Evolutionary conservation across 2,888 invertebrate genomes (phyloP), one percentile per base, ranked within the genome.

Genomic region (Taenaris catops): DNA sequence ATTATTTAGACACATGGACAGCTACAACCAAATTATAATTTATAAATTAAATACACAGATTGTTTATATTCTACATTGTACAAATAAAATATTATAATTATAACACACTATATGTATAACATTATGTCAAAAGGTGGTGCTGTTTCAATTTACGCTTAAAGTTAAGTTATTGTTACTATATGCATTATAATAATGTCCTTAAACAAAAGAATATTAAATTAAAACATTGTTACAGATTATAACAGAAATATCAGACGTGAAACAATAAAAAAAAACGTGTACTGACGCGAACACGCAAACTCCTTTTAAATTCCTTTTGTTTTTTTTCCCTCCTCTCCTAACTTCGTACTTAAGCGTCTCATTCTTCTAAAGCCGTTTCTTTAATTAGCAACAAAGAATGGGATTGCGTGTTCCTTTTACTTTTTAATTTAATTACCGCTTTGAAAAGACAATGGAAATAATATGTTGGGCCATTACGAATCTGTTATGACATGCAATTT

Each of bases 301-400:
- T 68, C 71, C 63, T 67, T 75, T 44, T 48, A 46, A 53, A 52
- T 53, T 51, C 54, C 64, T 64, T 73, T 68, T 64, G 65, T 70
- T 72, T 69, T 71, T 73, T 74, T 64, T 55, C n/a, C n/a, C n/a
- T n/a, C n/a, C n/a, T n/a, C 68, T 61, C 57, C 65, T 59, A 84
- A 84, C 84, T 84, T 83, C 73, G 79, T 78, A 84, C 84, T 84
- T 84, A 38, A 81, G 57, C 64, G 63, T 75, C 75, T 72, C 72
- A 70, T 79, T 79, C 75, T 66, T 63, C 66, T 62, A 59, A 60
- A 63, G 63, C 61, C 59, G 71, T 75, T 80, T 75, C 80, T 83
- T 83, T 83, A 81, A 83, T 84, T 81, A 81, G 72, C 70, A 65
- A 69, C 75, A 78, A 76, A 78, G 76, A 79, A 80, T 73, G 60